phyloP scores from a whole-genome alignment of 1,140 invertebrate species.

The Drosophila serrata region DNA sequence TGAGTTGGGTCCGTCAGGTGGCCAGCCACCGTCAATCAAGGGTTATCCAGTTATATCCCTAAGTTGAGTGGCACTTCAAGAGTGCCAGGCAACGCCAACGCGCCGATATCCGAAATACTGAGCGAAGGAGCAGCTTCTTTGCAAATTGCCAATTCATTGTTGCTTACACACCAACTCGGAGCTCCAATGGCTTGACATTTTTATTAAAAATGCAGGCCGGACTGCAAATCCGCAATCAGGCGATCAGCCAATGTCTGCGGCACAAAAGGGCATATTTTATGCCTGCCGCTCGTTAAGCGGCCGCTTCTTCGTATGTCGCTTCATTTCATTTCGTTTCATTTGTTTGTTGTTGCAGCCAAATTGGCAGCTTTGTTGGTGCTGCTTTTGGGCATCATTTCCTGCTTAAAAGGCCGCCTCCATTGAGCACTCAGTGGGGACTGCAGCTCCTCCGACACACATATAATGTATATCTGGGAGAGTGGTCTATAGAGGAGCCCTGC shows the following conservation, averaged over 20 bases:
- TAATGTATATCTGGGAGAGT: constrained; percentile 9
- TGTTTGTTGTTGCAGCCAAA: constrained; percentile 52
- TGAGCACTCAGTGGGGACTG: constrained; percentile 14
- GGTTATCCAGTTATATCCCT: constrained; percentile 30
- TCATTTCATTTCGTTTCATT: constrained; percentile 3
- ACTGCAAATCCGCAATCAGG: constrained; percentile 37
- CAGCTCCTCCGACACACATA: constrained; percentile 31
- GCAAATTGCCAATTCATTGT: constrained; percentile 52
- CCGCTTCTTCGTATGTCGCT: constrained; percentile 12
- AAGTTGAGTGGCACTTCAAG: constrained; percentile 42
- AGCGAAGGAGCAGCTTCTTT: constrained; percentile 37
- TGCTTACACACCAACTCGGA: constrained; percentile 5
- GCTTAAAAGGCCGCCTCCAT: constrained; percentile 26
- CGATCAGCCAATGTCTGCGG: constrained; percentile 42
- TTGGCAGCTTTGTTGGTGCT: constrained; percentile 36
- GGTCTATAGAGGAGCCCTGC: neutral
- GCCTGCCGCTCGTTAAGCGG: constrained; percentile 49
- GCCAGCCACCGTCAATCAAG: constrained; percentile 47
- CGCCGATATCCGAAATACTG: constrained; percentile 29
- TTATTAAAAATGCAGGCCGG: constrained; percentile 43
- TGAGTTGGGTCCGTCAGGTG: constrained; percentile 37
- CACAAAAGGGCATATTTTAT: constrained; percentile 57
- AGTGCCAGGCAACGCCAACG: constrained; percentile 41
- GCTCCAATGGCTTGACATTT: constrained; percentile 41
- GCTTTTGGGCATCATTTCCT: constrained; percentile 54